These are phyloP conservation scores for Microcebus jonahi DNA, from an alignment of 2,113 vertebrate species.

Conservation along the genomic window DNA sequence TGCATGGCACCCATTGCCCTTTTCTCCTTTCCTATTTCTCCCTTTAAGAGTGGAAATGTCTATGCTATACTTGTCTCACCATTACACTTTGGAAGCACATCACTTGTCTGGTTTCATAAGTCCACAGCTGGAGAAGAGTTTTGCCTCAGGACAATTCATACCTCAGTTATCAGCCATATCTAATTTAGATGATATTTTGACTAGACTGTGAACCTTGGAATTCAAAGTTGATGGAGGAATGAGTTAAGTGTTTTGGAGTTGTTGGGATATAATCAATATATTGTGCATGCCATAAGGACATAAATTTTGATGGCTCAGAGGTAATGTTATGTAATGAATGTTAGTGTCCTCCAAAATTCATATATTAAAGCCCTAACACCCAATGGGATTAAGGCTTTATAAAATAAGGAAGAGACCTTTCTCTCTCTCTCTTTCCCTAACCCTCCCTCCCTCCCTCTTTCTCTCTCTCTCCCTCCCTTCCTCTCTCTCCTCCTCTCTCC, in stretches of 20 bases:
- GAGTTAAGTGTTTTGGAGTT: neutral
- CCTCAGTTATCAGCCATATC: neutral
- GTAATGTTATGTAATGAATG: neutral
- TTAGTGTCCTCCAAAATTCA: neutral
- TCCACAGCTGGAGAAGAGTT: neutral
- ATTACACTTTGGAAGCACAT: neutral
- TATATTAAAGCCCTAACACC: neutral
- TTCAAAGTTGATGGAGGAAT: neutral
- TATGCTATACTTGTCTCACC: fast-evolving
- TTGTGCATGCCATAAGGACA: neutral
- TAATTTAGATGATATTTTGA: neutral
- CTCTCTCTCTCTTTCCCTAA: neutral
- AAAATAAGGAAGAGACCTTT: neutral
- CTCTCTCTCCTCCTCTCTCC: neutral
- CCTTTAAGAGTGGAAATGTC: neutral
- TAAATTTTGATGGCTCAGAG: neutral
- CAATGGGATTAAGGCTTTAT: neutral
- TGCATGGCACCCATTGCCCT: neutral
- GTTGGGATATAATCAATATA: neutral
- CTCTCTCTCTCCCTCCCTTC: too few species aligned
- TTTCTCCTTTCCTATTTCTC: neutral
- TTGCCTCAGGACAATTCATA: neutral
- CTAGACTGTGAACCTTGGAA: neutral
- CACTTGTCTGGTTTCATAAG: neutral
- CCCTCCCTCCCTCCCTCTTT: neutral